These are phyloP conservation scores for Sphaerolaimus hirsutus DNA, from an alignment of 2,888 invertebrate species.

Conservation along the genomic window DNA sequence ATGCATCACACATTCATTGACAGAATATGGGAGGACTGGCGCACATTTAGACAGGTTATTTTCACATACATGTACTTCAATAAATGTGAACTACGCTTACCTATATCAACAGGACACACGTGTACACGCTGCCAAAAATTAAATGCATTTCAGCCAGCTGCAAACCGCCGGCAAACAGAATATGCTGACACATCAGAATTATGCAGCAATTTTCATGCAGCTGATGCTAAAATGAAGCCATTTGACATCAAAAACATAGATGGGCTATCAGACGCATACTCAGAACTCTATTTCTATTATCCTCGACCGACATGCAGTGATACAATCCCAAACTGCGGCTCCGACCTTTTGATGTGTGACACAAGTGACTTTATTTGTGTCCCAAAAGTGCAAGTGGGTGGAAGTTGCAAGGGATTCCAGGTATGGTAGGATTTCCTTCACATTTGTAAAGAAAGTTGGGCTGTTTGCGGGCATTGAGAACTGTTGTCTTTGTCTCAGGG, in stretches of 20 bases:
- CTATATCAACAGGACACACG: too few species aligned
- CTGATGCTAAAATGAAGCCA: constrained; percentile 2
- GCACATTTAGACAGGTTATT: constrained; percentile 14
- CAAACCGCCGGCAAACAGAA: too few species aligned
- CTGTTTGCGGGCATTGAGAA: too few species aligned
- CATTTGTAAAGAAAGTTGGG: too few species aligned
- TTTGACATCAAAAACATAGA: constrained; percentile 5
- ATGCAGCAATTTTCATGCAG: too few species aligned
- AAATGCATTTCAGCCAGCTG: too few species aligned
- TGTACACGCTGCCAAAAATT: too few species aligned
- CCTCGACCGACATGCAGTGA: constrained; percentile 4
- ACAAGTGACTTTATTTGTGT: constrained; percentile 10
- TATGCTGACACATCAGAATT: too few species aligned
- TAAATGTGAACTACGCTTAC: too few species aligned
- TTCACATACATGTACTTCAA: too few species aligned
- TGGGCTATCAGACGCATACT: constrained; percentile 5
- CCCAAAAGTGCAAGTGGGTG: constrained; percentile 15
- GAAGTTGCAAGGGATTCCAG: constrained; percentile 16
- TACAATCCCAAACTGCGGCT: constrained; percentile 3
- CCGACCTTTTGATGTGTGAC: constrained; percentile 13
- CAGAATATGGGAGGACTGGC: constrained; percentile 23
- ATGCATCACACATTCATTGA: constrained; percentile 26
- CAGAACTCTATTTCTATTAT: constrained; percentile 5
- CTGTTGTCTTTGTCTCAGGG: neutral
- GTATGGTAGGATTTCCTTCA: too few species aligned